Conservation (phyloP, 92 coral and sea anemone species). For the Hydrozoanthus gracilis region DNA sequence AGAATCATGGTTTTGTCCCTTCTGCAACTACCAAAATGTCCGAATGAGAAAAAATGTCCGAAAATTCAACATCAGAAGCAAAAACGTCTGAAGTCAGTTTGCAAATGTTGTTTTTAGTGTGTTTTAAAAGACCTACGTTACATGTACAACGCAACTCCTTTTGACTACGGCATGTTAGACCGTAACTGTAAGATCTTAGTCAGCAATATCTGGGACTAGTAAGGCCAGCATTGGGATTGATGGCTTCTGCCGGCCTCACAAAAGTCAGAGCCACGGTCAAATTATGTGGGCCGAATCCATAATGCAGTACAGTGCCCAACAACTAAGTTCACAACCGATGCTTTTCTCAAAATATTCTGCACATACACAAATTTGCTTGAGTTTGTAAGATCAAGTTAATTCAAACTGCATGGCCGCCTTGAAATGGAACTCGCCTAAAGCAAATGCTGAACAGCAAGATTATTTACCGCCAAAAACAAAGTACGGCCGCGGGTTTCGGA, state of each 20-base stretch:
- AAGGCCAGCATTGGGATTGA: background rate
- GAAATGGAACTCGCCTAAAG: background rate
- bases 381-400: no score
- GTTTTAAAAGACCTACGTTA: constrained; percentile 6
- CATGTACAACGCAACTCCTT: constrained; percentile 9
- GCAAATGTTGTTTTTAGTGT: background rate
- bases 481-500: constrained; percentile 12
- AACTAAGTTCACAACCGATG: no score
- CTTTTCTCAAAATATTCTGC: no score
- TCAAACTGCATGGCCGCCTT: no score
- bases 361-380: no score
- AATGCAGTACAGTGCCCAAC: no score
- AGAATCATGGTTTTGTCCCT: no score
- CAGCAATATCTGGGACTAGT: no score
- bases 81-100: background rate
- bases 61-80: background rate
- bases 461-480: constrained; percentile 6
- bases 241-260: background rate
- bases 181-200: no score
- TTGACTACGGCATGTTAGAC: constrained; percentile 1
- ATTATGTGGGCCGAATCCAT: background rate
- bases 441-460: background rate
- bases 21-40: no score
- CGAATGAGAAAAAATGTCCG: no score
- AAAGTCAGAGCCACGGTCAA: background rate